Base-by-base conservation (phyloP, 2,797 vertebrate species). In the Sylvia borin region DNA sequence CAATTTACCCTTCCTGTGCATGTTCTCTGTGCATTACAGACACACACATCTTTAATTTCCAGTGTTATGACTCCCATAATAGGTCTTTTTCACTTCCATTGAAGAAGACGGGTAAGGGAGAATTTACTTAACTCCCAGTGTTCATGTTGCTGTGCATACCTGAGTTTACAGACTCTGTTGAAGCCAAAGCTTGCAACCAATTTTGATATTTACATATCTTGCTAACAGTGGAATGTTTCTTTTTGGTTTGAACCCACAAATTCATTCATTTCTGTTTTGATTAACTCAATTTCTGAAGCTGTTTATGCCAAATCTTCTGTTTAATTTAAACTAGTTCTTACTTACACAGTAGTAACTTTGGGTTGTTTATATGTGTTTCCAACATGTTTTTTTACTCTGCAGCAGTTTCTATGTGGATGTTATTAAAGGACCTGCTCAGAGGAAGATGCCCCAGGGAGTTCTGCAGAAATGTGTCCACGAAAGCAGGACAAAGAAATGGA, bases 1-100 rank as follows among this genome's bases (percentile, higher is more conserved):
- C 4, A 31, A 7, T 50, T 47, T 73, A 4, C n/a, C 26, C 10
- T 3, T 24, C 8, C 3, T 50, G 2, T 13, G 20, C 4, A 1
- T 21, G 5, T 32, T 67, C 8, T 68, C 1, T 32, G 15, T 14
- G 21, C 36, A 10, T 34, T 32, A 25, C 24, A 34, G 21, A 24
- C 1, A 1, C 11, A 75, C 26, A 15, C 1, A 9, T 16, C 66
- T 80, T 21, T 32, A 22, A 19, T 74, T 77, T 27, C 31, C 53
- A 2, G 0, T 21, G 4, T 50, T 85, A 7, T 45, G 19, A 5
- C 12, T 53, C 32, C 29, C 7, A 20, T 16, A 31, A 45, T 2
- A 4, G 9, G 11, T 66, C 13, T 68, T 76, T 64, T 54, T 5
- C 9, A 16, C 31, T n/a, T 26, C n/a, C 19, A 13, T 11, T 25